Base-by-base conservation (phyloP, 2,113 vertebrate genomes). In the Forbesichthys agassizii region DNA sequence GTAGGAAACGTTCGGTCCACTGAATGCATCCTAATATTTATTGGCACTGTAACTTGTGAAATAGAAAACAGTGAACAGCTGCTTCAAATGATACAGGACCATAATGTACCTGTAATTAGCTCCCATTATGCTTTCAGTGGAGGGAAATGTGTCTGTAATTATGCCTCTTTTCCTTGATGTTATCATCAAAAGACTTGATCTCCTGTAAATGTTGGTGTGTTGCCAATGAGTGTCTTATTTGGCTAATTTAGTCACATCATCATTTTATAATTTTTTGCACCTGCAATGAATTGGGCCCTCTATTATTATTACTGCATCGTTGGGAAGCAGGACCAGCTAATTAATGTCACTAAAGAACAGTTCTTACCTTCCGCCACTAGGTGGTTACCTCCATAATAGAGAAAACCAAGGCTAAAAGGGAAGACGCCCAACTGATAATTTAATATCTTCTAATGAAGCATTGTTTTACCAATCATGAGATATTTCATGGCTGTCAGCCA, bases 111-210 rank as follows among this genome's bases (percentile, higher is more conserved):
- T 70, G 73, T 89, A 82, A 91, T 86, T 80, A 82, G 60, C 74
- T 86, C 87, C 82, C 83, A 85, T 83, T 84, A 89, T 27, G 27
- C 27, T 27, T 27, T 27, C 27, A 27, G 27, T 27, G 27, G 27
- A 3, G 27, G 27, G 27, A 81, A 77, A 47, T 67, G 71, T 60
- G 77, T 47, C 20, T 10, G 33, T 87, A 88, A 88, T 91, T 81
- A 88, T 62, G 66, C 75, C 67, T 69, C 65, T 59, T 86, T 78
- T 81, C 84, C 77, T 80, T 77, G 67, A 77, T 73, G 81, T 81
- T 73, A 67, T 61, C 76, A 70, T 87, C 61, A 67, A 72, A 71
- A 83, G 74, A 73, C 71, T 71, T 84, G 88, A 90, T 90, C 84
- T 80, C 60, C 81, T 88, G 77, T 58, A 80, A 82, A 74, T 72